A percentile compares a stretch with the other conserved stretches of the same genome.
Conservation (phyloP, 2,113 vertebrate genomes). For the Pteropus alecto region DNA sequence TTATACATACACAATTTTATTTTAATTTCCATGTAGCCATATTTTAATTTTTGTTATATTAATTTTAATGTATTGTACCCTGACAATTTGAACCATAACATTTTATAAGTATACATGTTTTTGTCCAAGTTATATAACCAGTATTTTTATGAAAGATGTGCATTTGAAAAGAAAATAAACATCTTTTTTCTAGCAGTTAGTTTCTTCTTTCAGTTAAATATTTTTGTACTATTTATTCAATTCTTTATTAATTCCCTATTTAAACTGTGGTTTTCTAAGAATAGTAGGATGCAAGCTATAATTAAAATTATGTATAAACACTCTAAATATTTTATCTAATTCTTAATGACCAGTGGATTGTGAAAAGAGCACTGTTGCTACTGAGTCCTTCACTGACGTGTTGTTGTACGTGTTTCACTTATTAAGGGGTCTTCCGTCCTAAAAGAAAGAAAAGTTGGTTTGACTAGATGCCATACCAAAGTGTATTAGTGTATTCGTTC, state of each 20-base stretch:
- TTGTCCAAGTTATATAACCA: background rate
- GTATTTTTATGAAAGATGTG: background rate
- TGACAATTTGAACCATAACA: background rate
- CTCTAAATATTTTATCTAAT: background rate
- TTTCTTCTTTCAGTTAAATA: background rate
- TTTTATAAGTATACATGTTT: background rate
- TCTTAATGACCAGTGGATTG: background rate
- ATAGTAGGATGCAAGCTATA: background rate
- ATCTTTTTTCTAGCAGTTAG: background rate
- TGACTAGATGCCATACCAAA: background rate
- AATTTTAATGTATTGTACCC: background rate
- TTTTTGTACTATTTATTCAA: background rate
- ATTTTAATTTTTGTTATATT: slow-evolving; percentile 16
- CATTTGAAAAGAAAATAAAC: background rate
- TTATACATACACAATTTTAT: background rate
- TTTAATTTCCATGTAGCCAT: background rate
- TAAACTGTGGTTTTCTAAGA: background rate
- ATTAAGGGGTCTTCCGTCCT: background rate
- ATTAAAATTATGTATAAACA: background rate
- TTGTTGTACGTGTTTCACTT: background rate
- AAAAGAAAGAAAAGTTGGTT: background rate
- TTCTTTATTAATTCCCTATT: background rate
- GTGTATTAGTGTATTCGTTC: background rate
- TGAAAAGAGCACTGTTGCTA: background rate
- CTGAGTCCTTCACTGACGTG: background rate